Evolutionary conservation across 37 sponge, comb jelly and placozoan species (phyloP), one percentile per base, ranked within the genome.

Genomic region (Crambe crambe): DNA sequence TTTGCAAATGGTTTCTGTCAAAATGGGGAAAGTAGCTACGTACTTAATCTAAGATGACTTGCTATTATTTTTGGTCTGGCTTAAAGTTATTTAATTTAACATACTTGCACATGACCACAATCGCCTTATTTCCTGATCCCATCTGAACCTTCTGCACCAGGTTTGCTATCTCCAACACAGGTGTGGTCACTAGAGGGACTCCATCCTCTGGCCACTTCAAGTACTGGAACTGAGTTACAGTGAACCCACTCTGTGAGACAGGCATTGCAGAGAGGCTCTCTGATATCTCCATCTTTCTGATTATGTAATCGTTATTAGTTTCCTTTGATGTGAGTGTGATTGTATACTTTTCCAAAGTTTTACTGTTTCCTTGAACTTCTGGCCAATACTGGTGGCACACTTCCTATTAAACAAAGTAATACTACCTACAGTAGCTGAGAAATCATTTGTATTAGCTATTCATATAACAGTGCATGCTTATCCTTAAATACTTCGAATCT

Each of bases 51-150:
- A n/a, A n/a, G n/a, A n/a, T n/a, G n/a, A n/a, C n/a, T n/a, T n/a
- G n/a, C n/a, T n/a, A n/a, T n/a, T n/a, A n/a, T n/a, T n/a, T n/a
- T n/a, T n/a, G n/a, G n/a, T n/a, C n/a, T n/a, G n/a, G 51, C 12
- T 47, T 47, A 6, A 6, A 47, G 51, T 15, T 47, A 47, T 15
- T 47, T 12, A 47, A 12, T 47, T 47, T n/a, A n/a, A 47, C 75
- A 68, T 51, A 92, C 93, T 80, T 89, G 93, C 93, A 92, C 67
- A 77, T 62, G 23, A 92, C 89, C 64, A 73, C 82, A 35, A 89
- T 89, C n/a, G 82, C 41, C 41, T 75, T 80, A 44, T 85, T 92
- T 75, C 76, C 86, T 37, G 85, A 37, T 44, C 57, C 51, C 67
- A 79, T 86, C 36, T 86, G 80, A 27, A 69, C 68, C 73, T 73